Evolutionary conservation across 2,888 invertebrate genomes (phyloP).

Genomic region (Zootermopsis nevadensis): DNA sequence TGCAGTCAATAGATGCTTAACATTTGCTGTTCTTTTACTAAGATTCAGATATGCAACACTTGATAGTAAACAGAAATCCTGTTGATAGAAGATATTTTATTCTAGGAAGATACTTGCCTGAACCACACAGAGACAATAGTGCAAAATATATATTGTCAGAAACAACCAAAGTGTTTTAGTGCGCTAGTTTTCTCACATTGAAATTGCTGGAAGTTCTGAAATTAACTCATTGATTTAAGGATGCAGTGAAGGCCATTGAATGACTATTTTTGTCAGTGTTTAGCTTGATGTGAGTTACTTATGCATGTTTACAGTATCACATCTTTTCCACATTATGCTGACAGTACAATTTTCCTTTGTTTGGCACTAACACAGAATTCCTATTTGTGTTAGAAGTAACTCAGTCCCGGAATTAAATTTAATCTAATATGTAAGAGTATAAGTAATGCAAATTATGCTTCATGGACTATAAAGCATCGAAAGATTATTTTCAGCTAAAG

Average conservation of each 20-base stretch:
- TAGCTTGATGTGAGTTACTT: not conserved
- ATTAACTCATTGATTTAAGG: not conserved
- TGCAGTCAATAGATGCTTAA: no score
- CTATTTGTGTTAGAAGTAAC: not conserved
- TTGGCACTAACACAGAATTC: not conserved
- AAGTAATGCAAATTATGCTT: not conserved
- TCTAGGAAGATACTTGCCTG: no score
- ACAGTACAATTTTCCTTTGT: not conserved
- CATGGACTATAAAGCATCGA: not conserved
- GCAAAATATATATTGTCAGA: no score
- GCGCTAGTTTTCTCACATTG: not conserved
- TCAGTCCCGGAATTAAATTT: not conserved
- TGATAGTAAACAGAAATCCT: no score
- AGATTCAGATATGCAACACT: no score
- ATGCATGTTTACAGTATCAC: not conserved
- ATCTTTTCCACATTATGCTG: not conserved
- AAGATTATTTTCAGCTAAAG: not conserved
- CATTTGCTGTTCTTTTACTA: no score
- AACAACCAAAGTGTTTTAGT: no score
- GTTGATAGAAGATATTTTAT: no score
- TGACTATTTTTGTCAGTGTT: not conserved
- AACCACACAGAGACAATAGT: no score
- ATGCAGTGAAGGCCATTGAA: not conserved
- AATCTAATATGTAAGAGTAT: not conserved
- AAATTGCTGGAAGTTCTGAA: not conserved